Percentiles rank a stretch among this genome's conserved stretches.
Conservation (phyloP, 2,888 invertebrate genomes). For the Antitype chi region DNA sequence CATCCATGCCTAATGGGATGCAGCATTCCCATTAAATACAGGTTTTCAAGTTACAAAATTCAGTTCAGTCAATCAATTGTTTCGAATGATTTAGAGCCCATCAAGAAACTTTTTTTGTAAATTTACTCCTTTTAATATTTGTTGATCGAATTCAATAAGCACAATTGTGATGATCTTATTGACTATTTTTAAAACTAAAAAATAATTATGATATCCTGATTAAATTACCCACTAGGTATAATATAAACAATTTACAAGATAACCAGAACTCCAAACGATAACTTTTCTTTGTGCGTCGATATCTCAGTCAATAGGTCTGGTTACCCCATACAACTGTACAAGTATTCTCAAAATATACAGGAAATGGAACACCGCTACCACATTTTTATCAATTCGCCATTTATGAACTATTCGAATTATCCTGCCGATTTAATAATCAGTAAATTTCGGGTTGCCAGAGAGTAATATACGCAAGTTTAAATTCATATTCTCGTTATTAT, state of each 20-base stretch:
- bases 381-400: constrained; percentile 61
- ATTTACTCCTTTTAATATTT: neutral
- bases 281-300: constrained; percentile 52
- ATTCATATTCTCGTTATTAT: constrained; percentile 3
- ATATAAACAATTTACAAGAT: constrained; percentile 3
- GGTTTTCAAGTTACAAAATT: neutral
- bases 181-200: no score
- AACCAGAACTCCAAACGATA: constrained; percentile 31
- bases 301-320: constrained; percentile 47
- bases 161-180: no score
- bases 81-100: neutral
- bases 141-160: no score
- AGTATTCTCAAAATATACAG: constrained; percentile 37
- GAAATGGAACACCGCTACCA: constrained; percentile 43
- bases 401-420: constrained; percentile 46
- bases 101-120: neutral
- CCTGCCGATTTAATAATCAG: constrained; percentile 19
- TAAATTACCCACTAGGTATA: no score
- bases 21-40: no score
- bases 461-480: neutral
- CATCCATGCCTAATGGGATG: no score
- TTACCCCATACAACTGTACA: neutral
- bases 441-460: constrained; percentile 54
- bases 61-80: neutral
- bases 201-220: no score